phyloP scores from a whole-genome alignment of 2,113 vertebrate species.

The Engystomops pustulosus region DNA sequence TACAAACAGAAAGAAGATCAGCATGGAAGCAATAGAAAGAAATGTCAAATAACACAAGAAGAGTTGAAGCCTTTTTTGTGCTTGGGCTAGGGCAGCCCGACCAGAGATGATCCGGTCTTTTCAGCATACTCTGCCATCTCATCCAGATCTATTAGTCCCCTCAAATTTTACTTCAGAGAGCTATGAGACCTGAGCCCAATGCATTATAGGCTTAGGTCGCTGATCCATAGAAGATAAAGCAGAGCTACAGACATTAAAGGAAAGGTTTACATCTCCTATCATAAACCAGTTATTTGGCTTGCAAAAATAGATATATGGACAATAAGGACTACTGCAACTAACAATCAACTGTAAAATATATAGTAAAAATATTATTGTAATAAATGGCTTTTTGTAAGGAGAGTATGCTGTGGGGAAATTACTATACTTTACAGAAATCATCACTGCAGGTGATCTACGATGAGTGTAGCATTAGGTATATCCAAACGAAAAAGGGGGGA shows the following conservation, averaged over 20 bases:
- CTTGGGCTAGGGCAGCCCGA: not conserved
- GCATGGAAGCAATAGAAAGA: not conserved
- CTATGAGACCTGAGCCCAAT: not conserved
- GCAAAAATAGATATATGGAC: not conserved
- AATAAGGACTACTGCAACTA: not conserved
- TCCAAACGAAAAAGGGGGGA: too few relatives aligned
- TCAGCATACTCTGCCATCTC: not conserved
- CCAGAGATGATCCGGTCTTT: not conserved
- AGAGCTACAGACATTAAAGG: not conserved
- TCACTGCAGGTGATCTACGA: not conserved
- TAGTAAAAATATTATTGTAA: not conserved
- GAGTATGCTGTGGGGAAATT: not conserved
- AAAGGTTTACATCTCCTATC: slow-evolving; percentile 14
- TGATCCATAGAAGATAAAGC: not conserved
- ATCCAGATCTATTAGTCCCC: not conserved
- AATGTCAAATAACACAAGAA: not conserved
- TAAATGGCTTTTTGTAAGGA: not conserved
- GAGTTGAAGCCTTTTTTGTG: not conserved
- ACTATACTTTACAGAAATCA: not conserved
- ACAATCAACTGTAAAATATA: not conserved
- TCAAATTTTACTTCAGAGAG: slow-evolving; percentile 45
- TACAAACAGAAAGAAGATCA: not conserved
- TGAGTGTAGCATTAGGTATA: not conserved
- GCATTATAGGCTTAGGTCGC: slow-evolving; percentile 40
- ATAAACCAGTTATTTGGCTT: not conserved